Percentiles rank a stretch among this genome's conserved stretches.
Conservation (phyloP, 2,888 invertebrate genomes). For the Drymonia ruficornis region DNA sequence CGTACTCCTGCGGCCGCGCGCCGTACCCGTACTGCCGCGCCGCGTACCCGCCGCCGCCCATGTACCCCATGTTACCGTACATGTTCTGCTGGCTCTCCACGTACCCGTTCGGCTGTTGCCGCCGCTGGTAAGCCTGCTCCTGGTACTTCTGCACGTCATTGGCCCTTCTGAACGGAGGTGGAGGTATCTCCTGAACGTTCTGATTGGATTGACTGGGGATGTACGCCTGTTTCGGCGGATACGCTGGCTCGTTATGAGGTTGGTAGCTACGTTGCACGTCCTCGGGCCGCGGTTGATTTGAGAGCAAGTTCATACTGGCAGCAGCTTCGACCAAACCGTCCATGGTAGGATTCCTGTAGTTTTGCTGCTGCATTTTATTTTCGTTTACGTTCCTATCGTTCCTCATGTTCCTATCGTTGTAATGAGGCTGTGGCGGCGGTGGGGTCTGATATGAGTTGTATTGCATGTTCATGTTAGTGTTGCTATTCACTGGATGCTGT, state of each 20-base stretch:
- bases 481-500: conserved; percentile 42
- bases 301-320: conserved; percentile 60
- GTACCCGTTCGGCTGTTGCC: conserved; percentile 64
- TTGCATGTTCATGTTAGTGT: conserved; percentile 51
- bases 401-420: conserved; percentile 62
- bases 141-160: conserved; percentile 61
- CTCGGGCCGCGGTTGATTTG: conserved; percentile 51
- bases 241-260: conserved; percentile 48
- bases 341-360: conserved; percentile 58
- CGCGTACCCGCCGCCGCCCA: conserved; percentile 47
- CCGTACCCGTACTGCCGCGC: conserved; percentile 60
- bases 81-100: conserved; percentile 62
- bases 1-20: conserved; percentile 57
- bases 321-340: conserved; percentile 70
- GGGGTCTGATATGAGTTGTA: conserved; percentile 63
- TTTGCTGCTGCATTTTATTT: conserved; percentile 53
- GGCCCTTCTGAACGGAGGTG: conserved; percentile 57
- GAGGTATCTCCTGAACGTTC: conserved; percentile 56
- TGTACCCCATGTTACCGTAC: conserved; percentile 58
- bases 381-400: conserved; percentile 60
- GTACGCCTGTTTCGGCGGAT: conserved; percentile 56
- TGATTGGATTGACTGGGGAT: conserved; percentile 53
- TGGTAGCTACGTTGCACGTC: conserved; percentile 59
- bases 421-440: conserved; percentile 50
- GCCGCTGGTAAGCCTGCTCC: conserved; percentile 59